Evolutionary conservation across 2,888 invertebrate species (phyloP).

Genomic region (Drosophila diplacantha): DNA sequence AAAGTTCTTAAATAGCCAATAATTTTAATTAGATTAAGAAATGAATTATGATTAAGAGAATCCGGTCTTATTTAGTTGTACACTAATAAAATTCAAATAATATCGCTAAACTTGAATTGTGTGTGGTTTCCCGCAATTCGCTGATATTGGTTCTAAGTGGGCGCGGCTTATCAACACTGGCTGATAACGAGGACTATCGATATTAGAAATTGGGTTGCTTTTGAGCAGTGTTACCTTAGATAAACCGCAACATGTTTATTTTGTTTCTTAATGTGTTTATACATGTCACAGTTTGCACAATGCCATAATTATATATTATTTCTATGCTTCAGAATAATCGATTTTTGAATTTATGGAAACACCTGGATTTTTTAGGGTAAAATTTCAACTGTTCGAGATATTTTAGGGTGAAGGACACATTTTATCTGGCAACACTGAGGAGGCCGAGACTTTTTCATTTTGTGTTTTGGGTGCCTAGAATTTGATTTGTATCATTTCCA

Average conservation of each 20-base stretch:
- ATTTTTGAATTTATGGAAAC: too few relatives aligned
- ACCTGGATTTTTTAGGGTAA: too few relatives aligned
- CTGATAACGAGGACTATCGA: background rate
- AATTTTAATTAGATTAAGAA: constrained; percentile 6
- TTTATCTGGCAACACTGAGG: background rate
- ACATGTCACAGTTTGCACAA: too few relatives aligned
- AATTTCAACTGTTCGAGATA: too few relatives aligned
- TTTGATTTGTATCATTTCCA: background rate
- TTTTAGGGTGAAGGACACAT: too few relatives aligned
- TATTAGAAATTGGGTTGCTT: background rate
- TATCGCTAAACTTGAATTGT: background rate
- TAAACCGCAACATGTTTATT: too few relatives aligned
- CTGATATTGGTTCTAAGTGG: background rate
- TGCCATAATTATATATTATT: too few relatives aligned
- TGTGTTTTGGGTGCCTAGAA: background rate
- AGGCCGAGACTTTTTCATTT: constrained; percentile 5
- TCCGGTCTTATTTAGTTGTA: constrained; percentile 12
- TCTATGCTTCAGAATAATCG: too few relatives aligned
- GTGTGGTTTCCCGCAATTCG: background rate
- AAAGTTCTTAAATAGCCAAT: constrained; percentile 5
- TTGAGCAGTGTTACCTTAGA: too few relatives aligned
- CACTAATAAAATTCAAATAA: constrained; percentile 5
- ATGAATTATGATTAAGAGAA: constrained; percentile 8
- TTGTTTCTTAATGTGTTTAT: too few relatives aligned
- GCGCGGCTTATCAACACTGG: background rate